Conservation (phyloP, 1,140 invertebrate genomes). For the Zaprionus taronus region DNA sequence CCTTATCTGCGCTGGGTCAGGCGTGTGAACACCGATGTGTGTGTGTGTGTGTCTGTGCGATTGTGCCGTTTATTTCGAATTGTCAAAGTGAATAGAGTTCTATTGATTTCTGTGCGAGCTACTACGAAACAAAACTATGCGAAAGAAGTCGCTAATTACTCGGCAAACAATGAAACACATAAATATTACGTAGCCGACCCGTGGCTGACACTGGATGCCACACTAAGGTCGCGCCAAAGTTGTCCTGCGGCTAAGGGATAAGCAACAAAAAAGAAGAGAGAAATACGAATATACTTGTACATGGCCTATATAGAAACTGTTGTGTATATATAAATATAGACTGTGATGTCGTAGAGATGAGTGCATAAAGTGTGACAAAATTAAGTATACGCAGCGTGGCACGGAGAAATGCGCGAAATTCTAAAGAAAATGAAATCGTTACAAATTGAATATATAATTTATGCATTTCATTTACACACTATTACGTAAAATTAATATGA, state of each 20-base stretch:
- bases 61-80: background rate
- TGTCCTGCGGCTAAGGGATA: slow-evolving; percentile 39
- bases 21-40: slow-evolving; percentile 32
- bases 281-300: slow-evolving; percentile 11
- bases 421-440: background rate
- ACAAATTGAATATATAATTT: background rate
- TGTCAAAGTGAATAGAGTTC: slow-evolving; percentile 1
- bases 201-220: slow-evolving; percentile 29
- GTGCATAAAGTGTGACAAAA: slow-evolving; percentile 18
- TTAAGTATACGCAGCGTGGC: slow-evolving; percentile 22
- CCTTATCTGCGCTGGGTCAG: slow-evolving; percentile 7
- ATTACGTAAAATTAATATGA: background rate
- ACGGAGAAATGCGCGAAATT: background rate
- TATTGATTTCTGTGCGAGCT: slow-evolving; percentile 50
- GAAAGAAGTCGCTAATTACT: slow-evolving; percentile 45
- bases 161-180: slow-evolving; percentile 29
- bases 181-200: slow-evolving; percentile 52
- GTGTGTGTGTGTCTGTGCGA: slow-evolving; percentile 7
- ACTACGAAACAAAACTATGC: slow-evolving; percentile 11
- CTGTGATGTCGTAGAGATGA: background rate
- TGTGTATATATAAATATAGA: slow-evolving; percentile 15
- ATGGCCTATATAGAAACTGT: background rate
- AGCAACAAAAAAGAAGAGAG: background rate
- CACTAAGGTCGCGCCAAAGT: slow-evolving; percentile 40
- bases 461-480: background rate